A percentile compares a stretch with the other conserved stretches of the same genome.
Evolutionary conservation across 2,113 vertebrate genomes (phyloP).

Genomic region (Mustela lutreola): DNA sequence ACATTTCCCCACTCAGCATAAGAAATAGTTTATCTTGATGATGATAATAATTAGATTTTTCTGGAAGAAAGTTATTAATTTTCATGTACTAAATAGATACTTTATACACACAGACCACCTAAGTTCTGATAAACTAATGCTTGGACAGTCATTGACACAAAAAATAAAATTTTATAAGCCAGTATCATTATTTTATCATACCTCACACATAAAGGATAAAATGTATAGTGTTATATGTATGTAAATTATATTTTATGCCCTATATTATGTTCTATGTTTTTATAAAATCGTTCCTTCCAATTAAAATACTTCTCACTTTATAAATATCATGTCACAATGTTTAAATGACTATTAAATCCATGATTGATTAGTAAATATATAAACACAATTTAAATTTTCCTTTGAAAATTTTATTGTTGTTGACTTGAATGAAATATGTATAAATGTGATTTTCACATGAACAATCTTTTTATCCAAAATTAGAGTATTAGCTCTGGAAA

Average conservation of each 20-base stretch:
- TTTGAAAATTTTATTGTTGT: conserved; percentile 38
- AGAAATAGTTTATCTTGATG: background rate
- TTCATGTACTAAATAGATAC: conserved; percentile 14
- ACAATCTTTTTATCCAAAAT: background rate
- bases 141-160: background rate
- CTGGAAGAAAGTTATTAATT: background rate
- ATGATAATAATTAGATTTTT: conserved; percentile 24
- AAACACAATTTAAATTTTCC: conserved; percentile 3
- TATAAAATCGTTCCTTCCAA: background rate
- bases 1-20: background rate
- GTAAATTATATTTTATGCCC: background rate
- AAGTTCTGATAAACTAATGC: background rate
- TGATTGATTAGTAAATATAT: conserved; percentile 14
- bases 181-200: background rate
- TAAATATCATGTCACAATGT: background rate
- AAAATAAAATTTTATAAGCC: conserved; percentile 41
- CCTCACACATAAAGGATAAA: background rate
- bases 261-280: conserved; percentile 17
- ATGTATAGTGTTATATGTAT: background rate
- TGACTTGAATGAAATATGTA: background rate
- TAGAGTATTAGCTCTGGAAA: conserved; percentile 10
- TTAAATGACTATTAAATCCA: background rate
- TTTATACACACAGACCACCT: background rate
- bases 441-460: conserved; percentile 26
- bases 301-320: conserved; percentile 29